Base-by-base conservation (phyloP, 37 sponge, comb jelly and placozoan genomes). In the Beroe forskalii region DNA sequence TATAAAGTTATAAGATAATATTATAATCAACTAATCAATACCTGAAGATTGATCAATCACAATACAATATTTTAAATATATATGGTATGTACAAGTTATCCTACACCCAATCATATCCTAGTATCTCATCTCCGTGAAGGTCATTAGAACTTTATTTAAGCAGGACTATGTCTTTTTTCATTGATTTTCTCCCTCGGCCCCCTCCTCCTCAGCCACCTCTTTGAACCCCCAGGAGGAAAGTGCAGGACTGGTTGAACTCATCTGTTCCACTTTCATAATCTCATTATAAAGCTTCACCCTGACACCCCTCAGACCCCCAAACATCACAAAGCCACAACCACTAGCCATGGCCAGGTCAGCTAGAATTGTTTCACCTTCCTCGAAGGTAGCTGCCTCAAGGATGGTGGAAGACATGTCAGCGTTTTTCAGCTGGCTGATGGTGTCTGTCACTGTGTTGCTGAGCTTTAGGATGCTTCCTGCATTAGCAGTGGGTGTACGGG, bases 341-440 rank as follows among this genome's bases (percentile, higher is more conserved):
- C 55, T 80, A 80, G 35, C 86, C 43, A 80, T 35, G 55, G 86
- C 86, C 24, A 80, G 44, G 27, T 80, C 86, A 38, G 55, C 86
- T 6, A 80, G 3, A 0, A 80, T 3, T 4, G 86, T 44, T 48
- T 44, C 86, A 1, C 86, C 86, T 25, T 44, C 55, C 30, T 80
- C 86, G 20, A 23, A 41, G 0, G n/a, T 27, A 44, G 86, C 86
- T 25, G 86, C 55, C 17, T 41, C 55, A 1, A 80, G 86, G 25
- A 44, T 4, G 27, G 86, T 80, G 0, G 48, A n/a, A 6, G 86
- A 4, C 28, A 14, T 22, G 31, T 80, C 86, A 22, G 28, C 24
- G 8, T 3, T 4, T 17, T 69, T 27, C 37, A 69, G 72, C 17
- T 69, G 38, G 4, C 8, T 37, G 39, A 69, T 33, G 72, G 72